Evolutionary conservation across 2,113 vertebrate genomes (phyloP).

Genomic region (Cacatua alba): DNA sequence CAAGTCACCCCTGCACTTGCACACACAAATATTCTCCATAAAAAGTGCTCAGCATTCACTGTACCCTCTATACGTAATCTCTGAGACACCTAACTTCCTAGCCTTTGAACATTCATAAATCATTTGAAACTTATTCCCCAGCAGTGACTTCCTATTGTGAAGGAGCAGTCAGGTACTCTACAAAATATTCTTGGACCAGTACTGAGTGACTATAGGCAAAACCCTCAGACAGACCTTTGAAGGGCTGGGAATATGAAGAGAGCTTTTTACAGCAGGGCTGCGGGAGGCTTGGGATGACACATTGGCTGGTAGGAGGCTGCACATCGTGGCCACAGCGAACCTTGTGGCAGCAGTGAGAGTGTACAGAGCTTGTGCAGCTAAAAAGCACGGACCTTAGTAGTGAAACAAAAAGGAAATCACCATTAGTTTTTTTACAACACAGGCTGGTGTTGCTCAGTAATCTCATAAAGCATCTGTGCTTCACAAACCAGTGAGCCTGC

Average conservation of each 20-base stretch:
- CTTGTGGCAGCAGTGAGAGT: background rate
- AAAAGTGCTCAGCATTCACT: background rate
- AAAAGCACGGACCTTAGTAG: background rate
- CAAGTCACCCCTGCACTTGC: rapidly evolving
- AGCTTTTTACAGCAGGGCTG: background rate
- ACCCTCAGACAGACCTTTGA: background rate
- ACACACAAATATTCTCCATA: background rate
- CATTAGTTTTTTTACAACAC: background rate
- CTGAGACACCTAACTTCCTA: background rate
- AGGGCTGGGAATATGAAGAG: background rate
- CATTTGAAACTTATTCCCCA: background rate
- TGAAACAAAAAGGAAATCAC: background rate
- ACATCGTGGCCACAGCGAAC: background rate
- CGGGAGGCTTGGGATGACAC: background rate
- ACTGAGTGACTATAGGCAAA: background rate
- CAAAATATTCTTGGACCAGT: background rate
- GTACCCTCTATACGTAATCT: no score
- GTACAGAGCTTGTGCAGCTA: background rate
- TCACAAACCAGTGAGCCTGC: background rate
- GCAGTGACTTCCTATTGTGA: background rate
- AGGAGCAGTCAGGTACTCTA: background rate
- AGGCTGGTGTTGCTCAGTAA: rapidly evolving
- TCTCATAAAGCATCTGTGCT: background rate
- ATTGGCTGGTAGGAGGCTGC: background rate
- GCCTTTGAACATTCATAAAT: background rate